phyloP scores from a whole-genome alignment of 2,888 invertebrate species.

The Bombylius discolor region DNA sequence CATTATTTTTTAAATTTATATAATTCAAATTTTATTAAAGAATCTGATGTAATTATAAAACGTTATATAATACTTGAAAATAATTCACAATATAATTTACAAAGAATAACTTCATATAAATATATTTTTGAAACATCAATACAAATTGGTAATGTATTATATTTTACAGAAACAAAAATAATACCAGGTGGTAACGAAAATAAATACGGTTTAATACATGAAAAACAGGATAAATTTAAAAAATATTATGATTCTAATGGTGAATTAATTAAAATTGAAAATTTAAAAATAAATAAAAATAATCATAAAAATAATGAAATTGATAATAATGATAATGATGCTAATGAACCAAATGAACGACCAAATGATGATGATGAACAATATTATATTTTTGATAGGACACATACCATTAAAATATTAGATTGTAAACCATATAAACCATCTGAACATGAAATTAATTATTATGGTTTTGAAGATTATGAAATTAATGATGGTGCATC shows the following conservation, averaged over 20 bases:
- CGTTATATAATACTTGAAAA: too few relatives aligned
- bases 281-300: background rate
- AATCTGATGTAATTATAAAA: too few relatives aligned
- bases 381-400: background rate
- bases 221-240: background rate
- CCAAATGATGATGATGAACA: background rate
- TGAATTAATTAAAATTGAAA: background rate
- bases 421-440: background rate
- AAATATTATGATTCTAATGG: background rate
- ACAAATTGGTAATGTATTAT: background rate
- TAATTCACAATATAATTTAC: too few relatives aligned
- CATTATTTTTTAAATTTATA: too few relatives aligned
- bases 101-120: background rate
- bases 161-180: background rate
- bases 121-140: background rate
- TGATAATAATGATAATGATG: too few relatives aligned
- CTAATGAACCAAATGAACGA: too few relatives aligned
- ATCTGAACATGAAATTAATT: background rate
- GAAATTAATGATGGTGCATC: background rate
- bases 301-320: background rate
- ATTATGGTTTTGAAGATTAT: constrained; percentile 9
- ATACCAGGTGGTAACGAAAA: background rate
- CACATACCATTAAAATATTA: constrained; percentile 1
- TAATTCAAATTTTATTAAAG: too few relatives aligned
- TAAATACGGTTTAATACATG: background rate